Evolutionary conservation across 1,140 invertebrate species (phyloP), one percentile per base, ranked within the genome.

Genomic region (Drosophila aff.): DNA sequence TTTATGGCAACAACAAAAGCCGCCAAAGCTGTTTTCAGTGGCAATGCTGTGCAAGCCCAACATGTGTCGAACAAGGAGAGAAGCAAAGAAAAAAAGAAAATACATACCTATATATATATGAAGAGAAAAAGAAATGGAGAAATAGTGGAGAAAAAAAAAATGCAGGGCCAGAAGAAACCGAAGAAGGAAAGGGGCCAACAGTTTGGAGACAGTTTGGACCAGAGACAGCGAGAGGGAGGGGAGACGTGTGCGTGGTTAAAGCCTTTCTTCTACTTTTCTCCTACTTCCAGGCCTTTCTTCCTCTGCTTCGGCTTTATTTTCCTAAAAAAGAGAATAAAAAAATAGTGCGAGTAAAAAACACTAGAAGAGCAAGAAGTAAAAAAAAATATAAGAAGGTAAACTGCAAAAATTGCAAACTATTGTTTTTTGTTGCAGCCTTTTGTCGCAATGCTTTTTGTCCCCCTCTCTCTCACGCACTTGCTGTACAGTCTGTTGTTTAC

Each of bases 381-480:
- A 76, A 44, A 47, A 38, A 28, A 28, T 16, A 40, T 7, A 16
- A 49, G 71, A 57, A 79, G 53, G 75, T 78, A 73, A 59, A 53
- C 76, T 79, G 55, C 62, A 67, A 58, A 80, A 79, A 75, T 76
- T 72, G 76, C 64, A 80, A 76, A 62, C 67, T 63, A 89, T 87
- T 83, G 83, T 89, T 82, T 87, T 81, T 85, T 28, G 52, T 69
- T 75, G 73, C 65, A 57, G 75, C 53, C 63, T 65, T 75, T 63
- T 86, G 80, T 87, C 81, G 71, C 71, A 66, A 49, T 74, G 62
- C 81, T 55, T 79, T 61, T 61, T 44, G 16, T 28, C 9, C 47
- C 26, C n/a, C 18, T 64, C 23, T 60, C 18, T 64, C 23, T 60
- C 57, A 43, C 41, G 9, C 28, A 9, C 4, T 15, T 47, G 46